Conservation (phyloP, 2,888 invertebrate species). For the Drosophila gaucha region DNA sequence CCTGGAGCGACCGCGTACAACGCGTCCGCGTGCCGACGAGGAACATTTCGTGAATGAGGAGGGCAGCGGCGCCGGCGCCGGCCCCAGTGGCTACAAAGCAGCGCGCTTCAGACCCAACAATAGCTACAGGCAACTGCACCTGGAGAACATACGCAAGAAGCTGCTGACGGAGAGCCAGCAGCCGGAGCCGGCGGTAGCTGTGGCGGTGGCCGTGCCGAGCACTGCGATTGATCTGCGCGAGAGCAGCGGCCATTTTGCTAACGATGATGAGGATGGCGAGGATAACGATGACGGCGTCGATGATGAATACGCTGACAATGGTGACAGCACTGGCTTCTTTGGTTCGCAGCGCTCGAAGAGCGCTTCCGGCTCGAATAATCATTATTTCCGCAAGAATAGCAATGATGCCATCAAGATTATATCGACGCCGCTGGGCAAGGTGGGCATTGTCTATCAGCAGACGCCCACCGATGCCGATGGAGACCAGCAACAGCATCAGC, state of each 20-base stretch:
- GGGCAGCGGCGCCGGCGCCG: constrained; percentile 76
- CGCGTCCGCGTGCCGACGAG: constrained; percentile 67
- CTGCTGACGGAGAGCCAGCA: constrained; percentile 67
- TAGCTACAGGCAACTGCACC: constrained; percentile 75
- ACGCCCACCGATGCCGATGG: constrained; percentile 72
- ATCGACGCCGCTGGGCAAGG: constrained; percentile 85
- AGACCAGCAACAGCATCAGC: constrained; percentile 51
- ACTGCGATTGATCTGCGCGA: constrained; percentile 82
- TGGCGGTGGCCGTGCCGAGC: constrained; percentile 70
- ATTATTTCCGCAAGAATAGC: constrained; percentile 84
- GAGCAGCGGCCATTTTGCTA: constrained; percentile 83
- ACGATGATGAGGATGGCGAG: constrained; percentile 83
- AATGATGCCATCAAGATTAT: constrained; percentile 85
- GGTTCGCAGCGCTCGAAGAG: constrained; percentile 77
- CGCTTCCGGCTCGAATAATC: constrained; percentile 71
- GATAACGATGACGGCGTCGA: constrained; percentile 79
- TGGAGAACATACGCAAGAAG: constrained; percentile 79
- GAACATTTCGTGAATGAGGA: constrained; percentile 82
- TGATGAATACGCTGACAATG: constrained; percentile 81
- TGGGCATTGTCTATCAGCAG: constrained; percentile 85
- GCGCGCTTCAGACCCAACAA: constrained; percentile 59
- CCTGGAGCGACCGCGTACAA: constrained; percentile 73
- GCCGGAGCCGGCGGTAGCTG: constrained; percentile 49
- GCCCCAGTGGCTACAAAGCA: constrained; percentile 43
- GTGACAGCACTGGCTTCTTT: constrained; percentile 78